Evolutionary conservation across 1,140 invertebrate species (phyloP).

Genomic region (Orchesella cincta): DNA sequence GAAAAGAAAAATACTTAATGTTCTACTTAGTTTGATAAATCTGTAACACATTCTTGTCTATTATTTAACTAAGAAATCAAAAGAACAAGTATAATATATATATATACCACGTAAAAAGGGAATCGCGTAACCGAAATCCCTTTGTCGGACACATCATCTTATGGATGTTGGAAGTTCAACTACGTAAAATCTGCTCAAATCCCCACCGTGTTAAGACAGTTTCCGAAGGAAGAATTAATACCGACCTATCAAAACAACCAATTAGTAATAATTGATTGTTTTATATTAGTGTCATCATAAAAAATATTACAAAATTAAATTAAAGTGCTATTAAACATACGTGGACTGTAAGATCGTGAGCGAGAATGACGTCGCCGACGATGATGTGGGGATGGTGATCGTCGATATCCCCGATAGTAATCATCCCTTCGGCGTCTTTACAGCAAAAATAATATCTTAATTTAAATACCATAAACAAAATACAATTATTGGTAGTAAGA

Average conservation of each 20-base stretch:
- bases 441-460: conserved; percentile 20
- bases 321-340: conserved; percentile 62
- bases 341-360: conserved; percentile 80
- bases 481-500: conserved; percentile 21
- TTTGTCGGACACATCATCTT: background rate
- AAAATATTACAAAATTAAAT: background rate
- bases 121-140: background rate
- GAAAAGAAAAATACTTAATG: too few relatives aligned
- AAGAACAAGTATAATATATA: background rate
- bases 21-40: too few relatives aligned
- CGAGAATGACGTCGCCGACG: conserved; percentile 67
- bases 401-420: conserved; percentile 56
- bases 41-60: too few relatives aligned
- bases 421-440: conserved; percentile 6
- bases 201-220: background rate
- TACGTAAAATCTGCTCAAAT: background rate
- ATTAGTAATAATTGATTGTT: too few relatives aligned
- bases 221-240: too few relatives aligned
- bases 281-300: background rate
- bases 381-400: conserved; percentile 68
- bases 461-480: conserved; percentile 31
- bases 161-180: background rate
- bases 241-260: background rate
- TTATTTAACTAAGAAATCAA: conserved; percentile 4
- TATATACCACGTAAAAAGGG: background rate